Evolutionary conservation across 1,140 invertebrate species (phyloP), one percentile per base, ranked within the genome.

Genomic region (Mycetomoellerius zeteki): DNA sequence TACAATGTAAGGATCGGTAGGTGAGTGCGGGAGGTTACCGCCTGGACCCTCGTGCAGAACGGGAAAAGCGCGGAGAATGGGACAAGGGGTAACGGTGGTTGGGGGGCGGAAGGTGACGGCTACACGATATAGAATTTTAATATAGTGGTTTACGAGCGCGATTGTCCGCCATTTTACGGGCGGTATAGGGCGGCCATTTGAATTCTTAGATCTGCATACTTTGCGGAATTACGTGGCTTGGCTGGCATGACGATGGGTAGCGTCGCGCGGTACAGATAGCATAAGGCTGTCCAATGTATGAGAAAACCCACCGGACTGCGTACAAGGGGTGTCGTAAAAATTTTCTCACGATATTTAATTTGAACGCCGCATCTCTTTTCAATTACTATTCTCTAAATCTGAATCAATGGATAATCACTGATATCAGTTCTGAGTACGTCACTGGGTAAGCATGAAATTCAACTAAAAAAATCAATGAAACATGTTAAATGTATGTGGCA

Each of bases 181-280:
- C 92, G 91, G 91, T 92, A 93, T 93, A 94, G 93, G 92, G 89
- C 92, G 91, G 92, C 93, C 94, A 95, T 95, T 95, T 95, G 93
- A 95, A 95, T 95, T 95, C 95, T 95, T 95, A 95, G 94, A 95
- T 95, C 94, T 95, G 94, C 95, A 95, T 95, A 95, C 93, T 95
- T 95, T 91, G 93, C 91, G 92, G 93, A 95, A 95, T 95, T 95
- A 94, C 93, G 93, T 92, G 91, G 93, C 89, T 86, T 72, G 80
- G 75, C 80, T 89, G 86, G 92, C 91, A 91, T 75, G 77, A 90
- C 86, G 92, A 89, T 78, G 82, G 89, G 62, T 54, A 87, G 81
- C 81, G 37, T 82, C 58, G 85, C 56, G 54, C 62, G 60, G 69
- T 12, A 33, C 27, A 43, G 65, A 69, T 69, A 69, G 65, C 69